Percentiles rank a stretch among this genome's conserved stretches.
Conservation (phyloP, 2,797 vertebrate genomes). For the Enoplosus armatus region DNA sequence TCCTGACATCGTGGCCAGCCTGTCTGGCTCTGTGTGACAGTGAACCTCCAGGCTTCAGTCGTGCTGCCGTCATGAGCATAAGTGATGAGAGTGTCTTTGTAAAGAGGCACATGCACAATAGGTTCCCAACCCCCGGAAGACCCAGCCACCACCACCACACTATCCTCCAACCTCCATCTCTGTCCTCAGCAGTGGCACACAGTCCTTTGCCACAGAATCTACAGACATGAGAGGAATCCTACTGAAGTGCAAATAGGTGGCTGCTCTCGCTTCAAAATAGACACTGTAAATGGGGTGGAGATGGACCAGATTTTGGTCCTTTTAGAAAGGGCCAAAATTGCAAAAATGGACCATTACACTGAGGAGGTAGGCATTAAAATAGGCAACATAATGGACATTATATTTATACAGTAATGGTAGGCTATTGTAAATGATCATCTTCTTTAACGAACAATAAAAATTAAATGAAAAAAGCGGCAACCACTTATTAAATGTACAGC, state of each 20-base stretch:
- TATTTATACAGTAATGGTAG: not conserved
- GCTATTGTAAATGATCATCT: not conserved
- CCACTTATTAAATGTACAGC: slow-evolving; percentile 14
- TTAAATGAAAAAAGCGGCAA: not conserved
- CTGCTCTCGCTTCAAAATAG: slow-evolving; percentile 25
- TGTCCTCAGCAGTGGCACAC: slow-evolving; percentile 60
- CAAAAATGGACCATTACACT: slow-evolving; percentile 5
- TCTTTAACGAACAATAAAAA: not conserved
- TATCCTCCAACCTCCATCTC: slow-evolving; percentile 17
- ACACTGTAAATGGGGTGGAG: slow-evolving; percentile 9
- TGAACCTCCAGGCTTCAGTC: slow-evolving; percentile 28
- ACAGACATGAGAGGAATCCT: slow-evolving; percentile 63
- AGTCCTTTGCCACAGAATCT: slow-evolving; percentile 58
- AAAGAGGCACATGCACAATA: slow-evolving; percentile 42
- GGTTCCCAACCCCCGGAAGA: slow-evolving; percentile 37
- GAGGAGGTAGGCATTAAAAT: slow-evolving; percentile 9
- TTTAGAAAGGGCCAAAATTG: slow-evolving; percentile 15
- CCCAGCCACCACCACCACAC: slow-evolving; percentile 20
- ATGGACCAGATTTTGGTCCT: slow-evolving; percentile 19
- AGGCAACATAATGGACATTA: not conserved
- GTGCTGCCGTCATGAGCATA: slow-evolving; percentile 21
- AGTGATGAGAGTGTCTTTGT: slow-evolving; percentile 47
- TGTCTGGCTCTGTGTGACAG: slow-evolving; percentile 30
- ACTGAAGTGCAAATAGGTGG: slow-evolving; percentile 59
- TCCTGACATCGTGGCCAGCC: not conserved